Base-by-base conservation (phyloP, 2,797 vertebrate genomes). In the Rhyacichthys aspro region DNA sequence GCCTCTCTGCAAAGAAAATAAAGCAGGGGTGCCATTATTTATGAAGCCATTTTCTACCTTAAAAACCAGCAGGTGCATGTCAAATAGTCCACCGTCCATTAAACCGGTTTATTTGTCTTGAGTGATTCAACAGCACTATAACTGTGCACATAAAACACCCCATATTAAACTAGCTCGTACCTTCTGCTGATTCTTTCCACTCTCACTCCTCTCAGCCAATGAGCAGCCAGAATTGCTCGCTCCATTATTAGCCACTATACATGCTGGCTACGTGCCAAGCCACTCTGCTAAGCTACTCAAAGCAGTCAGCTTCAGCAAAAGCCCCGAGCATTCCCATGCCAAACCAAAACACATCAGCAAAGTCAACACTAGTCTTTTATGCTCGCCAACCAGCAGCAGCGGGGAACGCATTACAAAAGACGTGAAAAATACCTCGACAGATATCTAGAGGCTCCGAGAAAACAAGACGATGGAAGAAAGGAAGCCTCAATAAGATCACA, bases 291-390 rank as follows among this genome's bases (percentile, higher is more conserved):
- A 81, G 59, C 73, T 60, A 71, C 81, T 83, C 67, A 70, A 67
- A 77, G 74, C 57, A 74, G 76, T 75, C 78, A 80, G 43, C 38
- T 1, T 48, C 55, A 73, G 70, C 67, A 57, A 72, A 58, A 67
- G 63, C 72, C 71, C 60, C 48, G 52, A 87, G 79, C 61, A 7
- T 84, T 86, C 71, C 76, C 81, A 84, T 83, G 79, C 74, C 72
- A 81, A 84, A 84, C 76, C 74, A 74, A 85, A 86, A 82, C 63
- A 84, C 76, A 74, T 74, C 81, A 73, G 72, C 46, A 84, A 76
- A 86, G 85, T 90, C 85, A 90, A 89, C 78, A 89, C 81, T 83
- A 46, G 76, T 36, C 81, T 81, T 79, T 78, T 66, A 65, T 76
- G 33, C 64, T 78, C n/a, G 81, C 73, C 78, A 78, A 78, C 63